Evolutionary conservation across 1,140 invertebrate genomes (phyloP), one percentile per base, ranked within the genome.

Genomic region (Scaptomyza hsui): DNA sequence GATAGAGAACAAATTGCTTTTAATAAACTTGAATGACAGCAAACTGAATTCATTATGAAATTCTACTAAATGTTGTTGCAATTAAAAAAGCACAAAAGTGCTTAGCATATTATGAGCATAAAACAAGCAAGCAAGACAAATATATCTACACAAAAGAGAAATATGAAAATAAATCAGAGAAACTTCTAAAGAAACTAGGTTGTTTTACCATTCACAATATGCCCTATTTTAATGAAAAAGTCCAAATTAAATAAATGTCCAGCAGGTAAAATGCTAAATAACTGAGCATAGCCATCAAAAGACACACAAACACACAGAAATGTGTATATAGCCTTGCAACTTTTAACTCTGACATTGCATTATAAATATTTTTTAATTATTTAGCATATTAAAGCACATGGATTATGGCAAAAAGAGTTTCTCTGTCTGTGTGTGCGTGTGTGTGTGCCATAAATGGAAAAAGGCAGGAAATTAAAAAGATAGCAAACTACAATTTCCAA

Each of bases 401-500:
- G 42, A 39, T 39, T 16, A 44, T 18, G 18, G n/a, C 9, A 5
- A 15, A 15, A 21, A 35, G 5, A 18, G 44, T n/a, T 1, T 4
- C 1, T 21, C 2, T 21, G 1, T 21, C 26, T 29, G 26, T 29
- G 26, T 29, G 26, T 9, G 26, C 6, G 3, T 24, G 24, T 24
- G 4, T 5, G 42, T 21, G 18, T 37, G 9, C 5, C 1, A 45
- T 4, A 42, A 51, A 63, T 51, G 39, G 26, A n/a, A 41, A 39
- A 44, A 49, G 56, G 60, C 73, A 81, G 73, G 73, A 81, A 81
- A 81, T 77, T 77, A 73, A 81, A 77, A 81, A 57, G 45, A 37
- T 53, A 37, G 12, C 32, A 73, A 55, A 77, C 76, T 45, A 42
- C 45, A 47, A 47, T 47, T 47, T 42, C 49, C 13, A 45, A 63